These are phyloP conservation scores for Phaonia tiefii DNA, from an alignment of 2,888 invertebrate genomes.

Conservation along the genomic window DNA sequence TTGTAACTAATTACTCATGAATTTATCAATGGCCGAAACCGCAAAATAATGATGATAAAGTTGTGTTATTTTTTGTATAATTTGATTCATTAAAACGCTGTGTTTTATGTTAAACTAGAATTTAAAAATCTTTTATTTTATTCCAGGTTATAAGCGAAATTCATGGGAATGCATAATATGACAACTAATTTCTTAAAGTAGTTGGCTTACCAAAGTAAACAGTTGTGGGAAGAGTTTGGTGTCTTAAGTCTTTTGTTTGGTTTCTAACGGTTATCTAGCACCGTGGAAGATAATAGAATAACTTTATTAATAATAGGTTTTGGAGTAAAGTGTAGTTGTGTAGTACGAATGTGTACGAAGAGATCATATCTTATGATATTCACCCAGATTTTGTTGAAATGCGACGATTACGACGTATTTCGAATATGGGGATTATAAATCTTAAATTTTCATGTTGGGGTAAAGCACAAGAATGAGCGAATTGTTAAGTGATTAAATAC, in stretches of 20 bases:
- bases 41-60: slow-evolving; percentile 39
- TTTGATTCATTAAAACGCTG: not conserved
- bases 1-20: slow-evolving; percentile 59
- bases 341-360: no score
- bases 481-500: no score
- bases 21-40: slow-evolving; percentile 60
- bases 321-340: no score
- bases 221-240: not conserved
- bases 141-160: not conserved
- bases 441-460: no score
- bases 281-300: no score
- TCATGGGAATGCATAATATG: slow-evolving; percentile 33
- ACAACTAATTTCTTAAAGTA: not conserved
- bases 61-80: not conserved
- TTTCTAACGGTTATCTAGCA: slow-evolving; percentile 9
- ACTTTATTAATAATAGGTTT: no score
- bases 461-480: no score
- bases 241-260: not conserved
- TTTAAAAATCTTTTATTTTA: slow-evolving; percentile 2
- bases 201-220: not conserved
- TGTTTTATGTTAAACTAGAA: slow-evolving; percentile 6
- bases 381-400: no score
- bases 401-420: no score
- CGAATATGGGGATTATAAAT: no score
- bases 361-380: no score